These are phyloP conservation scores for Leiothrix lutea DNA, from an alignment of 2,113 vertebrate genomes.

Conservation along the genomic window DNA sequence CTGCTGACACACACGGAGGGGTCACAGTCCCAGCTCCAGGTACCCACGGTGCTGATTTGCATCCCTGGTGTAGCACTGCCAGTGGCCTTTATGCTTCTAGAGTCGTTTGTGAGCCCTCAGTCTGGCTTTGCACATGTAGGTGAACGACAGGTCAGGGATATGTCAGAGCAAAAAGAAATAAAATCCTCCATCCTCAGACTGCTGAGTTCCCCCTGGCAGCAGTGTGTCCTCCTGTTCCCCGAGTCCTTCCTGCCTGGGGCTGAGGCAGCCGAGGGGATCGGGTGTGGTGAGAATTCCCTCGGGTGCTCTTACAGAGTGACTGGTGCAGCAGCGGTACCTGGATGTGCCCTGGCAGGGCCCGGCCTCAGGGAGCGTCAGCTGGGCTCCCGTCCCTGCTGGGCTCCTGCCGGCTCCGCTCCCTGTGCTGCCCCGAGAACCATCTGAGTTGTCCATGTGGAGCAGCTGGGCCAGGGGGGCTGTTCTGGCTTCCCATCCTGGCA, in stretches of 20 bases:
- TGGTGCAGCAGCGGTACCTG: background rate
- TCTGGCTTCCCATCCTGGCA: background rate
- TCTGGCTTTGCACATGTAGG: background rate
- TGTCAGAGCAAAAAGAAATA: background rate
- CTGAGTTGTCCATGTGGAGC: background rate
- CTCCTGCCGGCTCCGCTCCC: accelerated
- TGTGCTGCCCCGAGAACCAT: background rate
- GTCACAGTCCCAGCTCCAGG: background rate
- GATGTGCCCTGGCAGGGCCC: accelerated
- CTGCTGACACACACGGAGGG: background rate
- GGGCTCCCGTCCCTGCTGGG: background rate
- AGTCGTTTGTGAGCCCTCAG: background rate
- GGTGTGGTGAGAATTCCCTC: background rate
- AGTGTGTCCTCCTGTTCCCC: background rate
- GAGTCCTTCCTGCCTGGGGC: background rate
- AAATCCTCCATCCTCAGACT: background rate
- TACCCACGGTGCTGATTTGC: background rate
- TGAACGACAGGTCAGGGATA: background rate
- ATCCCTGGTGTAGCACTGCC: background rate
- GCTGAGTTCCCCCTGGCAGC: background rate
- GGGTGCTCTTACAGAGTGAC: background rate
- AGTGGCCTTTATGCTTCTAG: background rate
- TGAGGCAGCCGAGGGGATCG: too few relatives aligned
- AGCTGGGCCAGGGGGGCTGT: accelerated
- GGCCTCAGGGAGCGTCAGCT: background rate